Percentiles rank a stretch among this genome's conserved stretches.
Conservation (phyloP, 2,113 vertebrate genomes). For the Crypturellus undulatus region DNA sequence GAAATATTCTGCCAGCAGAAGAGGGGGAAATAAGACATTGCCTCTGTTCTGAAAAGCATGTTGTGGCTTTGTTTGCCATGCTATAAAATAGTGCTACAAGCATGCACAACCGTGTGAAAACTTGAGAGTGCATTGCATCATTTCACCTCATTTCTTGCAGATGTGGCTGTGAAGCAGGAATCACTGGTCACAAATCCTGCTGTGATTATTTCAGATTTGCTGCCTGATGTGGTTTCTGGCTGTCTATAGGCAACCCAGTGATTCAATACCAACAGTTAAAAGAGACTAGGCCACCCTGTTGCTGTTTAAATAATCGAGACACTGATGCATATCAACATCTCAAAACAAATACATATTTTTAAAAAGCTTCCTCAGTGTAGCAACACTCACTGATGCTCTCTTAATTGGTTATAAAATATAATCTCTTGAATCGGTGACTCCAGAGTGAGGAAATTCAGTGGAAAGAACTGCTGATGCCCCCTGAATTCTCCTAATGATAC, state of each 20-base stretch:
- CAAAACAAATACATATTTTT: background rate
- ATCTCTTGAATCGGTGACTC: background rate
- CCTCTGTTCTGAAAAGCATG: fast-evolving
- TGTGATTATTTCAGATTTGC: background rate
- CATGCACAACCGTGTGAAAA: background rate
- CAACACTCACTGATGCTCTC: fast-evolving
- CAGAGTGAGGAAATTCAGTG: background rate
- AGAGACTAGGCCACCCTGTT: background rate
- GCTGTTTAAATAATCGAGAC: background rate
- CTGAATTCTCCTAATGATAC: background rate
- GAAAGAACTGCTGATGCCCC: background rate
- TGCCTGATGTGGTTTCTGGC: background rate
- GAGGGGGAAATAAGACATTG: background rate
- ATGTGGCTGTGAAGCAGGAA: background rate
- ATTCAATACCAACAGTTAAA: background rate
- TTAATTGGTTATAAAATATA: background rate
- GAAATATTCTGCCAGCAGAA: background rate
- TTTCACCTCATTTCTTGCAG: background rate
- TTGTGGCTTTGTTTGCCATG: background rate
- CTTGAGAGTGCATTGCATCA: background rate
- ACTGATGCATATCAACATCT: background rate
- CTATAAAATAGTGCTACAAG: background rate
- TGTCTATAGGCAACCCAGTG: fast-evolving
- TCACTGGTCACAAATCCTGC: background rate
- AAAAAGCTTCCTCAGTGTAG: background rate